Evolutionary conservation across 1,140 invertebrate genomes (phyloP).

Genomic region (Hirudo medicinalis): DNA sequence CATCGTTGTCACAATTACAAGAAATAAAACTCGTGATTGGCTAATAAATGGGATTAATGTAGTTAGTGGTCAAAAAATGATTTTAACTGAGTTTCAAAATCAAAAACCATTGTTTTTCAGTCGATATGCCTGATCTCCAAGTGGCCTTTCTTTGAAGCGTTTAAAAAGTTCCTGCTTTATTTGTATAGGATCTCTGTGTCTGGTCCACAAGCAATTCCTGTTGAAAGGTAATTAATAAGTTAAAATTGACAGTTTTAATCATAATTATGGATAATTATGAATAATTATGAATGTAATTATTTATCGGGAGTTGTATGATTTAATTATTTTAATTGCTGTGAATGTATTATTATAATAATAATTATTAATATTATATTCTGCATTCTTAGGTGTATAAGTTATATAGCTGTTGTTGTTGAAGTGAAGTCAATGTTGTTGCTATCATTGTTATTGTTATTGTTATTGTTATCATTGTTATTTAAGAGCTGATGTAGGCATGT

Average conservation of each 20-base stretch:
- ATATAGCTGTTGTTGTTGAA: neutral
- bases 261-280: neutral
- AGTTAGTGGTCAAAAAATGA: too few relatives aligned
- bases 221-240: conserved; percentile 7
- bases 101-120: conserved; percentile 60
- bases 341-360: neutral
- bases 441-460: too few relatives aligned
- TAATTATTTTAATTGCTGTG: neutral
- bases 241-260: neutral
- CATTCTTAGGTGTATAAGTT: neutral
- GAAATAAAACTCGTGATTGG: too few relatives aligned
- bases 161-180: conserved; percentile 62
- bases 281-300: neutral
- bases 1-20: too few relatives aligned
- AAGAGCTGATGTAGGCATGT: too few relatives aligned
- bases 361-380: neutral
- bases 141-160: conserved; percentile 89
- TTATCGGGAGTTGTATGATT: neutral
- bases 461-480: too few relatives aligned
- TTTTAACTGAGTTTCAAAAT: too few relatives aligned
- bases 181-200: conserved; percentile 55
- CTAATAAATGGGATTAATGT: too few relatives aligned
- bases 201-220: conserved; percentile 5
- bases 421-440: neutral
- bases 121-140: conserved; percentile 80